Conservation (phyloP, 2,888 invertebrate species). For the Magallana nippona region DNA sequence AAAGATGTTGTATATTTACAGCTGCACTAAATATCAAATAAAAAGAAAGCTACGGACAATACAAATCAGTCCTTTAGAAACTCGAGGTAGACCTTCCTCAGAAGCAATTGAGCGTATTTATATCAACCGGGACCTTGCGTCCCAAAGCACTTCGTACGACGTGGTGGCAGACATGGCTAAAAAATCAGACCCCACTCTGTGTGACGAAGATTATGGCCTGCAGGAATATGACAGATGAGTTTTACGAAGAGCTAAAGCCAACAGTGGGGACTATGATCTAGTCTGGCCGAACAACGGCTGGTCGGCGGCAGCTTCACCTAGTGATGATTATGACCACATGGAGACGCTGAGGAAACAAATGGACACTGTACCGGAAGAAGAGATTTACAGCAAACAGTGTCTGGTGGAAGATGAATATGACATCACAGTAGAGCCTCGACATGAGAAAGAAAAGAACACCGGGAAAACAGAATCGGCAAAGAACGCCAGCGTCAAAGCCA, state of each 20-base stretch:
- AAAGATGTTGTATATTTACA: too few species aligned
- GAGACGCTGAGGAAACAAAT: background rate
- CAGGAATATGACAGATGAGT: background rate
- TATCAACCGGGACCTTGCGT: background rate
- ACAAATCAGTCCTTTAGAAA: background rate
- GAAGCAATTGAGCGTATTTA: background rate
- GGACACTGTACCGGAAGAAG: background rate
- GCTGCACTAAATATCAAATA: background rate
- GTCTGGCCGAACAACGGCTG: background rate
- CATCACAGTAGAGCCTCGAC: background rate
- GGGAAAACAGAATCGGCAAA: too few species aligned
- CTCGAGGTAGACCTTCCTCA: background rate
- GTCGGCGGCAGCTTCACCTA: background rate
- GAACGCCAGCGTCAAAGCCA: too few species aligned
- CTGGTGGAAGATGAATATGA: background rate
- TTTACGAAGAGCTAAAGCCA: too few species aligned
- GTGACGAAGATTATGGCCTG: background rate
- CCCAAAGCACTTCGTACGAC: background rate
- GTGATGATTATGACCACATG: background rate
- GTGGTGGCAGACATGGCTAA: background rate
- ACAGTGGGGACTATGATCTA: background rate
- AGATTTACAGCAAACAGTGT: background rate
- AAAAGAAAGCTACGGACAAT: background rate
- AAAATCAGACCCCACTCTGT: background rate
- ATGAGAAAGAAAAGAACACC: too few species aligned